A percentile compares a stretch with the other conserved stretches of the same genome.
These are phyloP conservation scores for Thymelicus sylvestris DNA, from an alignment of 2,888 invertebrate species.

Conservation along the genomic window DNA sequence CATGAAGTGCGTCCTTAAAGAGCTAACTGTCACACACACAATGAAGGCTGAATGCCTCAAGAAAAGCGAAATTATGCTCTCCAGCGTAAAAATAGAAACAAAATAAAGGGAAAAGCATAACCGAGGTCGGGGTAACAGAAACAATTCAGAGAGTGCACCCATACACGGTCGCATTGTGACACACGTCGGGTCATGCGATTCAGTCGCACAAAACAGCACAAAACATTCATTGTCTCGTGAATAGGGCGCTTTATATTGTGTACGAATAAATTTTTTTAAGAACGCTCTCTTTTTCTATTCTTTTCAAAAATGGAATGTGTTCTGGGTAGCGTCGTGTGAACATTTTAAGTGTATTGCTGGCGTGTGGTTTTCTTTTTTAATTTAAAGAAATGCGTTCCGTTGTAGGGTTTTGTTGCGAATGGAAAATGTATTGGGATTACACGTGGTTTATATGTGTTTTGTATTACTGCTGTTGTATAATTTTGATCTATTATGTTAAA, in stretches of 20 bases:
- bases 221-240: slow-evolving; percentile 77
- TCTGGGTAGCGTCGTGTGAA: slow-evolving; percentile 67
- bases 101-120: slow-evolving; percentile 55
- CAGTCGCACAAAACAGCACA: slow-evolving; percentile 63
- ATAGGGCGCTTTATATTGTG: slow-evolving; percentile 78
- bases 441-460: slow-evolving; percentile 32
- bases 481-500: not conserved
- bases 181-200: slow-evolving; percentile 68
- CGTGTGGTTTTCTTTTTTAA: slow-evolving; percentile 67
- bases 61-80: slow-evolving; percentile 57
- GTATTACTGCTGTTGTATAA: slow-evolving; percentile 16
- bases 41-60: slow-evolving; percentile 49
- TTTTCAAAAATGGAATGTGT: slow-evolving; percentile 61
- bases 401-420: slow-evolving; percentile 46
- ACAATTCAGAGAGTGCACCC: slow-evolving; percentile 80
- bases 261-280: slow-evolving; percentile 77
- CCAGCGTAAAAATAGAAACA: slow-evolving; percentile 55
- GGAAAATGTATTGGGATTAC: slow-evolving; percentile 47
- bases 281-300: slow-evolving; percentile 69
- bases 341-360: slow-evolving; percentile 73
- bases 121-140: slow-evolving; percentile 65
- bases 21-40: slow-evolving; percentile 37
- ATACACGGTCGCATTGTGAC: slow-evolving; percentile 64
- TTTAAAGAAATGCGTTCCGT: slow-evolving; percentile 68
- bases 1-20: slow-evolving; percentile 30